These are phyloP conservation scores for Agrochola lychnidis DNA, from an alignment of 2,888 invertebrate species.

Conservation along the genomic window DNA sequence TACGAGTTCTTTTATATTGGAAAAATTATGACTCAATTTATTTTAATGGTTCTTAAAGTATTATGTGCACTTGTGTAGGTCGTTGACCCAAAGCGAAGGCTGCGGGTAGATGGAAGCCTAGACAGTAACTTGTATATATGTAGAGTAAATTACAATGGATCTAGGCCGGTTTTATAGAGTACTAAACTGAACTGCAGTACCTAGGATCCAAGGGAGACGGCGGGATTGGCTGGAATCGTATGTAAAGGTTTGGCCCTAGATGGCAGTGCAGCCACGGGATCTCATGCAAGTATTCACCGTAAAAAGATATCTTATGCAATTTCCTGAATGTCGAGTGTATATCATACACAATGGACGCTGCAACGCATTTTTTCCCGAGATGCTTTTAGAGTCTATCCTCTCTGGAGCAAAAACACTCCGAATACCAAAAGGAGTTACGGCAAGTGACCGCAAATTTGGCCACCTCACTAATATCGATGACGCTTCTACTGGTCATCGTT, in stretches of 20 bases:
- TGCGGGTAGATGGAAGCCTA: conserved; percentile 5
- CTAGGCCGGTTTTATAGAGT: not conserved
- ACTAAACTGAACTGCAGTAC: not conserved
- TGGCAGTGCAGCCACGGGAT: not conserved
- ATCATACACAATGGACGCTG: not conserved
- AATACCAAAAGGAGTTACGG: not conserved
- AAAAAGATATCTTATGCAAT: not conserved
- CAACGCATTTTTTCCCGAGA: not conserved
- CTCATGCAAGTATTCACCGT: not conserved
- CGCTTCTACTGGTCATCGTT: not conserved
- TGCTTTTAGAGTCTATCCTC: not conserved
- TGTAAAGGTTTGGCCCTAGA: not conserved
- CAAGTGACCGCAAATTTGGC: not conserved
- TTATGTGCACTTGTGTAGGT: conserved; percentile 25
- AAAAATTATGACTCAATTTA: conserved; percentile 34
- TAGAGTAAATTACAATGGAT: conserved; percentile 11
- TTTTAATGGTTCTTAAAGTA: conserved; percentile 19
- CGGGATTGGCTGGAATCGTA: not conserved
- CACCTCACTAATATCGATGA: conserved; percentile 6
- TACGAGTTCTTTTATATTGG: conserved; percentile 27
- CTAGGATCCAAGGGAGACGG: not conserved
- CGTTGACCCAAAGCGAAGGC: conserved; percentile 24
- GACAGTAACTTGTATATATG: not conserved
- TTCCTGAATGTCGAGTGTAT: not conserved
- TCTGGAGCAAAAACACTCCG: not conserved